phyloP scores from a whole-genome alignment of 1,140 invertebrate genomes.

The Drosophila punjabiensis region DNA sequence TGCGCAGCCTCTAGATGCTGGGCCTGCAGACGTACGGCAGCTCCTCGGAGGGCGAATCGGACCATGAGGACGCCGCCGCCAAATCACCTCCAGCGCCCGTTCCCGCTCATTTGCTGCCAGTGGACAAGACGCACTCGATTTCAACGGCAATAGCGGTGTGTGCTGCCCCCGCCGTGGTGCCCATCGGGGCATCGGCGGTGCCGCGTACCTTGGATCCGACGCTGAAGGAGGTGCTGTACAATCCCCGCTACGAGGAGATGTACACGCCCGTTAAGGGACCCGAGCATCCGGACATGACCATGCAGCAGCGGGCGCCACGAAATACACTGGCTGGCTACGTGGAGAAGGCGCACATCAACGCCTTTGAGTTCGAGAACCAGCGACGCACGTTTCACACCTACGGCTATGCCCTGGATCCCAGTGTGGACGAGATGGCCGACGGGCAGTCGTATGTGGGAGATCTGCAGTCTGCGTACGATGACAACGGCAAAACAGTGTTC shows the following conservation, averaged over 20 bases:
- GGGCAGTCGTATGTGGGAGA: constrained; percentile 90
- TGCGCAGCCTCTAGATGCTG: constrained; percentile 69
- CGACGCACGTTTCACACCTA: constrained; percentile 97
- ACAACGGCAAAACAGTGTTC: constrained; percentile 94
- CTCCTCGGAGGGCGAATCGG: constrained; percentile 75
- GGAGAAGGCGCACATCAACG: constrained; percentile 97
- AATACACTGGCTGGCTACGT: constrained; percentile 98
- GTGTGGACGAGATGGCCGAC: constrained; percentile 90
- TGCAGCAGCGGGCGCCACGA: constrained; percentile 93
- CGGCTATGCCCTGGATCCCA: constrained; percentile 98
- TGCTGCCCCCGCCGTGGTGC: constrained; percentile 92
- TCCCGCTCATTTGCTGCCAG: constrained; percentile 86
- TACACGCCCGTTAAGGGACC: constrained; percentile 97
- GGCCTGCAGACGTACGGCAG: constrained; percentile 74
- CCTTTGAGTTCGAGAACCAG: constrained; percentile 99
- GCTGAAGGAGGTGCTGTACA: constrained; percentile 93
- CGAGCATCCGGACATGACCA: constrained; percentile 95
- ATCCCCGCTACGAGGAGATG: constrained; percentile 98
- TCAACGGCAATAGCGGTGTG: constrained; percentile 89
- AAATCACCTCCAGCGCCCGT: constrained; percentile 3
- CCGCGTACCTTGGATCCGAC: constrained; percentile 89
- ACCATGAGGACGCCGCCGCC: constrained; percentile 50
- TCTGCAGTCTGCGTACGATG: constrained; percentile 87
- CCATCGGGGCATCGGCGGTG: constrained; percentile 88
- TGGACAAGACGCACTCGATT: constrained; percentile 84